A percentile compares a stretch with the other conserved stretches of the same genome.
phyloP scores from a whole-genome alignment of 2,797 vertebrate species.

The Ibycter americanus region DNA sequence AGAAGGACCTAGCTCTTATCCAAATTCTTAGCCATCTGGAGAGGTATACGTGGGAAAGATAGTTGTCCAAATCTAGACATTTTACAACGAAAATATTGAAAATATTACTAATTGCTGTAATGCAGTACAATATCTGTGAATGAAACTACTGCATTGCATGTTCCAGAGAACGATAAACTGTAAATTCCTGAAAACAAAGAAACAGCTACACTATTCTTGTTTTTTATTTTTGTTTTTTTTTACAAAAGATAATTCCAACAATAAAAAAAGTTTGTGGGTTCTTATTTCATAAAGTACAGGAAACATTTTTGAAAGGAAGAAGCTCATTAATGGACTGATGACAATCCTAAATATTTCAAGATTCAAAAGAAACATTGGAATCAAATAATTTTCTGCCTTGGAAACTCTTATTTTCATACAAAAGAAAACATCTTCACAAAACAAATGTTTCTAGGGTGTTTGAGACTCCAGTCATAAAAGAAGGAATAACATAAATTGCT shows the following conservation, averaged over 20 bases:
- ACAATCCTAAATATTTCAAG: background rate
- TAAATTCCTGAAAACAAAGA: background rate
- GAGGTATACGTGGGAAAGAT: background rate
- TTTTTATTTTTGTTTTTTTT: background rate
- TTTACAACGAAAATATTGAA: background rate
- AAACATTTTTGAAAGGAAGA: background rate
- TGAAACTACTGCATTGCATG: background rate
- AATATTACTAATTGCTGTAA: background rate
- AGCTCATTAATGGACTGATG: background rate
- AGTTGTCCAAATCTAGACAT: background rate
- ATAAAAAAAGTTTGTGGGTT: background rate
- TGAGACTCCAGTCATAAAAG: background rate
- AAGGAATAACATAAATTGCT: background rate
- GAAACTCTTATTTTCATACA: background rate
- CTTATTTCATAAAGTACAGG: background rate
- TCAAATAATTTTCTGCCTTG: background rate
- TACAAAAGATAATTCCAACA: background rate
- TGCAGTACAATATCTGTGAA: background rate
- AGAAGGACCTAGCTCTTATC: background rate
- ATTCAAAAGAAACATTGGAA: background rate
- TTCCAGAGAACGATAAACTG: background rate
- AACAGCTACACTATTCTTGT: background rate
- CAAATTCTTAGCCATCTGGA: background rate
- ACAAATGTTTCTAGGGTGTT: background rate
- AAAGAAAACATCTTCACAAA: background rate